Evolutionary conservation across 1,140 invertebrate genomes (phyloP), one percentile per base, ranked within the genome.

Genomic region (Pseudomyrmex flavicornis): DNA sequence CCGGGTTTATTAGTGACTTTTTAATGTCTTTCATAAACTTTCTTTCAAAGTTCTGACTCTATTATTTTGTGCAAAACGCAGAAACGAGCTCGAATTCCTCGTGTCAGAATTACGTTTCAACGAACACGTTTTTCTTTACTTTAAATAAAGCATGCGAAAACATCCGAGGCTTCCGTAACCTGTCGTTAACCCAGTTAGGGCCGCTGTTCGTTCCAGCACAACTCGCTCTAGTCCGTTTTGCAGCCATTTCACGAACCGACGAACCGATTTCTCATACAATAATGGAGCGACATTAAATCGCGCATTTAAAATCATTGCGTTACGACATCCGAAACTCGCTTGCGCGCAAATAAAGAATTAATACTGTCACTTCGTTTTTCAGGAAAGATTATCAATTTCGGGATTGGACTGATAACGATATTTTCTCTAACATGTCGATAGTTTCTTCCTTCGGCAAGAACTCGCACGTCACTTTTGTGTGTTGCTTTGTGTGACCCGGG

Each of bases 181-280:
- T 82, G 85, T 87, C 83, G 83, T 88, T 88, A 87, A 88, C 85
- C 87, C 63, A 88, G 83, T 87, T 88, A 87, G 85, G 22, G 58
- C 69, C 70, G 52, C 56, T 54, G 63, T n/a, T n/a, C 69, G 56
- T 86, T 85, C 83, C 59, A 86, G 69, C 73, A 82, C 68, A 9
- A 17, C 17, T 50, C 22, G 58, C 59, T 74, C 54, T 50, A 82
- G 54, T 50, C 58, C 54, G 46, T 59, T 68, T 87, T 13, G 52
- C 20, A 70, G 54, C 83, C 69, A 72, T 87, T 62, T 52, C 68
- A 50, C 69, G 74, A 52, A 52, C 54, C 20, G 63, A 26, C 69
- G 65, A 70, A 52, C 63, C 66, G 76, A 86, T 86, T 83, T 48
- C 62, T 63, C 9, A 75, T 62, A 86, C 75, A 86, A 87, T 59